Base-by-base conservation (phyloP, 2,113 vertebrate genomes). In the Ploceus nigricollis region DNA sequence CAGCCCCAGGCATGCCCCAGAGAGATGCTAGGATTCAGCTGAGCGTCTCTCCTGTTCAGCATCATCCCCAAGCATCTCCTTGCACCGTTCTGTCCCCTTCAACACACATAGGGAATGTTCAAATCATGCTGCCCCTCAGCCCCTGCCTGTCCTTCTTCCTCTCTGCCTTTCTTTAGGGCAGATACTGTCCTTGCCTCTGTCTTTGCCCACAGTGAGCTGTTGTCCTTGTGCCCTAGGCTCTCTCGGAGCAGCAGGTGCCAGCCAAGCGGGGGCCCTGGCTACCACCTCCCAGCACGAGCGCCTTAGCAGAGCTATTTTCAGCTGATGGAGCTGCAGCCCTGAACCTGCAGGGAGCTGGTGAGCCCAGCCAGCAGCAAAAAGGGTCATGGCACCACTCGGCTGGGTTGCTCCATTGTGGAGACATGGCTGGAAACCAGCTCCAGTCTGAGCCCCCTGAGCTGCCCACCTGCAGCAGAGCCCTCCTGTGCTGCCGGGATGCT, bases 301-400 rank as follows among this genome's bases (percentile, higher is more conserved):
- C 64, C 45, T 85, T n/a, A 85, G 85, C 93, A 90, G 37, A 88
- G 70, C 87, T 97, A 97, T 97, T 97, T 97, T 96, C 90, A 96
- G 95, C 90, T 2, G 2, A 76, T 63, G 82, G 58, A 78, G 71
- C 60, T 37, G 12, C 80, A 87, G 13, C 78, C 50, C 71, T 31
- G 76, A 83, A 45, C 48, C 66, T 71, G 25, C 77, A 1, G 63
- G 61, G n/a, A 57, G 18, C 53, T 7, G 28, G 25, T 0, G 6
- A 93, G 28, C 28, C 51, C 17, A 2, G 60, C 8, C 35, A 58
- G 44, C 1, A 0, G 40, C 6, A 3, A 80, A 16, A 48, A 0
- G 6, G 18, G 50, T 6, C 1, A 1, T 1, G 1, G 39, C n/a
- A 33, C 25, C 58, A 9, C 58, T 18, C 3, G 3, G 9, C 40